Evolutionary conservation across 2,113 vertebrate species (phyloP), one percentile per base, ranked within the genome.

Genomic region (Aepyceros melampus): DNA sequence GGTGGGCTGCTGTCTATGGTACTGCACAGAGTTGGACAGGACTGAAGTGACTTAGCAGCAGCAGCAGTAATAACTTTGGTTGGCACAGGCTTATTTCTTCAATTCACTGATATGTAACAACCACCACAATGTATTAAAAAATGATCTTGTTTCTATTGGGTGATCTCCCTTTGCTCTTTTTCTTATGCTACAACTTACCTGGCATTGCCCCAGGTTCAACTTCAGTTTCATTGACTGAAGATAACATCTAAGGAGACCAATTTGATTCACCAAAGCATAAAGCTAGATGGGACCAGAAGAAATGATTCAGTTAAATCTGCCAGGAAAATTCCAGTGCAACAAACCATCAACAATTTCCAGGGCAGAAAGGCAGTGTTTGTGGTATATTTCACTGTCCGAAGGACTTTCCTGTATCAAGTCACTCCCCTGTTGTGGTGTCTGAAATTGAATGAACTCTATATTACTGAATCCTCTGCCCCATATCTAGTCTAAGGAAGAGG

Each of bases 371-470:
- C 25, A 89, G 49, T 25, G 6, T 87, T 82, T 64, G 31, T 56
- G 58, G 6, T 23, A 31, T 27, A 53, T 33, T 85, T 40, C 23
- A 2, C 33, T 51, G 14, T 49, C 60, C 17, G 36, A 55, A 91
- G 93, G 36, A 31, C 31, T 89, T 83, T 51, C 40, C 83, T 55
- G 2, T 87, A 71, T 81, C 60, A 58, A 64, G 6, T 88, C 47
- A 33, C 36, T 58, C 3, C 25, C 29, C 33, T 67, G 49, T 74
- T 40, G 14, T 67, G 86, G 15, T 78, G 33, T 85, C 51, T 64
- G 47, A 96, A 87, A n/a, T 95, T 96, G 36, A 96, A 93, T 94
- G 86, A 91, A 91, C 9, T 67, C 45, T 87, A 40, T 87, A 53
- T 79, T 62, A 83, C 47, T 13, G 60, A 89, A 56, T 91, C 67